Conservation (phyloP, 2,797 vertebrate genomes). For the Microhierax caerulescens region DNA sequence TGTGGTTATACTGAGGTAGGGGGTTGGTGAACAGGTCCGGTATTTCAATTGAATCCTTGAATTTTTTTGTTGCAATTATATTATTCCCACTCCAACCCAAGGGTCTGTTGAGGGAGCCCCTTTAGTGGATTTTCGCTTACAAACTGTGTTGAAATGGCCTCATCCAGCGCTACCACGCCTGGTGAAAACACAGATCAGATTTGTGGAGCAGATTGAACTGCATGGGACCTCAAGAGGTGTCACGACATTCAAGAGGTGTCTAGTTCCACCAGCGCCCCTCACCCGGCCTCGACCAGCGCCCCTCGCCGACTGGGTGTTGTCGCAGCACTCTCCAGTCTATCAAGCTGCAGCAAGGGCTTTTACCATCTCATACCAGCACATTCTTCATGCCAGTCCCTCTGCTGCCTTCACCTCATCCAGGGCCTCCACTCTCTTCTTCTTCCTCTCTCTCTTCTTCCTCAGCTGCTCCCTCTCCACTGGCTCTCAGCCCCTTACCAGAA, state of each 20-base stretch:
- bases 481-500: too few relatives aligned
- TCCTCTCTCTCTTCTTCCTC: too few relatives aligned
- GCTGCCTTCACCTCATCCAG: too few relatives aligned
- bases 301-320: neutral
- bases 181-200: neutral
- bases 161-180: fast-evolving
- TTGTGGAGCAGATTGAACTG: neutral
- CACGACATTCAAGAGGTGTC: neutral
- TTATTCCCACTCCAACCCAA: neutral
- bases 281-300: neutral
- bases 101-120: fast-evolving
- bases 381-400: too few relatives aligned
- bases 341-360: too few relatives aligned
- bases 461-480: too few relatives aligned
- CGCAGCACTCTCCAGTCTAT: too few relatives aligned
- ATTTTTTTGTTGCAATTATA: neutral
- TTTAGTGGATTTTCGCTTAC: neutral
- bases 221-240: neutral
- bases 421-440: too few relatives aligned
- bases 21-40: neutral
- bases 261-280: neutral
- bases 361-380: too few relatives aligned
- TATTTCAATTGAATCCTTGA: neutral
- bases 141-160: neutral
- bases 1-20: neutral